phyloP scores from a whole-genome alignment of 2,888 invertebrate genomes.

The Troides helena region DNA sequence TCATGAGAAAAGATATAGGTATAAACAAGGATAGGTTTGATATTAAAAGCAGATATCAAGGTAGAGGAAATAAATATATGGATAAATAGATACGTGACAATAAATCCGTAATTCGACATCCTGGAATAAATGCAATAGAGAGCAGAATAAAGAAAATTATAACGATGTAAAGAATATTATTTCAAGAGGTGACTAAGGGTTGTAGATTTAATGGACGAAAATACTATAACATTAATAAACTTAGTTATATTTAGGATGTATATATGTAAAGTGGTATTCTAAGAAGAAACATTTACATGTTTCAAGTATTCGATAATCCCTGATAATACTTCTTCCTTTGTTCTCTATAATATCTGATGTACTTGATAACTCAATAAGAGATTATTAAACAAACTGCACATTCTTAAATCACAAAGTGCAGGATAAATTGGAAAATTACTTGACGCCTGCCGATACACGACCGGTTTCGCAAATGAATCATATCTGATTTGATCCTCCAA shows the following conservation, averaged over 20 bases:
- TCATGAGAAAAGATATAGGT: background rate
- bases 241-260: background rate
- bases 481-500: conserved; percentile 32
- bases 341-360: background rate
- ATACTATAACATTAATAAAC: background rate
- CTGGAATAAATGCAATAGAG: background rate
- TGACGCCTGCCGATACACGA: conserved; percentile 31
- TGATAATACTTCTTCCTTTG: background rate
- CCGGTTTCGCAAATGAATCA: conserved; percentile 47
- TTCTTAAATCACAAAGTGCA: conserved; percentile 31
- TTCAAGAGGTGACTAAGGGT: background rate
- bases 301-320: background rate
- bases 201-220: background rate
- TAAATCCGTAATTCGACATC: background rate
- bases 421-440: conserved; percentile 45
- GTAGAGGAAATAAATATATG: background rate
- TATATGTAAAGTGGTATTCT: too few species aligned
- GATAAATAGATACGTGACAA: background rate
- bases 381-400: conserved; percentile 6
- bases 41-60: too few species aligned
- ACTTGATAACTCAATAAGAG: conserved; percentile 10
- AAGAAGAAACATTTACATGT: too few species aligned
- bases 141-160: too few species aligned
- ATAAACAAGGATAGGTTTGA: too few species aligned
- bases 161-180: too few species aligned